phyloP scores from a whole-genome alignment of 2,888 invertebrate species.

The Tenthredo mesomela region DNA sequence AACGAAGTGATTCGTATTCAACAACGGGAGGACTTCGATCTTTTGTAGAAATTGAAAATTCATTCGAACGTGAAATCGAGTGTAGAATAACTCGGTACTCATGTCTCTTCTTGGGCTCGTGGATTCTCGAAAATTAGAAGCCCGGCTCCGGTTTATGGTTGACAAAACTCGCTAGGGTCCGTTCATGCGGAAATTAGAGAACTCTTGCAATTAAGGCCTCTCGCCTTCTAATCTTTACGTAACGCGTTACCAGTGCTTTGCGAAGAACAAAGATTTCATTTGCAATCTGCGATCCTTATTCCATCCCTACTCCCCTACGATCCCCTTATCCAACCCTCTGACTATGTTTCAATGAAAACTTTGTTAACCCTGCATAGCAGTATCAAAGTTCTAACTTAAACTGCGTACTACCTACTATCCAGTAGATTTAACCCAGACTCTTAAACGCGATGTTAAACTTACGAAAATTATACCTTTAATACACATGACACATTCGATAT shows the following conservation, averaged over 20 bases:
- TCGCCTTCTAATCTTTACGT: constrained; percentile 36
- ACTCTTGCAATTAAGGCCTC: constrained; percentile 22
- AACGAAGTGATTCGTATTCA: constrained; percentile 31
- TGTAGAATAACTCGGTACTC: not conserved
- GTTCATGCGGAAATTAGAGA: constrained; percentile 30
- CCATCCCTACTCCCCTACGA: not conserved
- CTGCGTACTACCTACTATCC: not conserved
- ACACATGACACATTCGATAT: not conserved
- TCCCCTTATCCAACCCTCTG: not conserved
- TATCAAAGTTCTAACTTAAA: constrained; percentile 23
- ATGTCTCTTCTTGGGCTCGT: not conserved
- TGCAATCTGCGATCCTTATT: constrained; percentile 30
- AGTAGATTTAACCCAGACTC: constrained; percentile 32
- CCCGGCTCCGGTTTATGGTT: constrained; percentile 10
- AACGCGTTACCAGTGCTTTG: not conserved
- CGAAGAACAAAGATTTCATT: constrained; percentile 40
- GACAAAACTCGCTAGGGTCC: not conserved
- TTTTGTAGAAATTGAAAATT: constrained; percentile 26
- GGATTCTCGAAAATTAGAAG: constrained; percentile 28
- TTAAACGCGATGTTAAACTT: constrained; percentile 8
- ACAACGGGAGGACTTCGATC: not conserved
- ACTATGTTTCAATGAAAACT: constrained; percentile 29
- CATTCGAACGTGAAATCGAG: constrained; percentile 30
- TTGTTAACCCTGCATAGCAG: constrained; percentile 18
- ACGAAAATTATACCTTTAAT: not conserved